Conservation (phyloP, 2,797 vertebrate species). For the Pseudochirops corinnae region DNA sequence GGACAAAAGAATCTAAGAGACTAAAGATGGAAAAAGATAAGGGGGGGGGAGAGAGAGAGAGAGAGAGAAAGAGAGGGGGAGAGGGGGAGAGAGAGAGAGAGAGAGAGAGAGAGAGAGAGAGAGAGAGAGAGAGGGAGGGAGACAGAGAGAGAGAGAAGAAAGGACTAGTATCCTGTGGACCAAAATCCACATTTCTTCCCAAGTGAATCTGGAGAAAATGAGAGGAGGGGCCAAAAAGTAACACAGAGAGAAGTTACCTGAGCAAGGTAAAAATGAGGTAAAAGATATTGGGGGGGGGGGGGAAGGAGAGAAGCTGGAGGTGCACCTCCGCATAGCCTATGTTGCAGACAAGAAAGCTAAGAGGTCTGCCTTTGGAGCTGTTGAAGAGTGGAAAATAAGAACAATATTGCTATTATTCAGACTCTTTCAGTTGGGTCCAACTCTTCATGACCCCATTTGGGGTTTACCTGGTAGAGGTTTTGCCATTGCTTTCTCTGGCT, state of each 20-base stretch:
- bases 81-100: no score
- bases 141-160: not conserved
- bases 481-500: not conserved
- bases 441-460: not conserved
- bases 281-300: not conserved
- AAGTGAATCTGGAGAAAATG: not conserved
- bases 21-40: not conserved
- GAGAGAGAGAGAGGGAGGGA: no score
- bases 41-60: no score
- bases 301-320: not conserved
- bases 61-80: no score
- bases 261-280: not conserved
- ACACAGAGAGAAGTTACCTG: not conserved
- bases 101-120: no score
- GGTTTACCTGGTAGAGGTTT: not conserved
- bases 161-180: not conserved
- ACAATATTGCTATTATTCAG: not conserved
- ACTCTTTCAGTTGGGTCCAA: not conserved
- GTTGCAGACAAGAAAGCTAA: not conserved
- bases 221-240: not conserved
- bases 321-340: not conserved
- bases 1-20: not conserved
- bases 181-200: not conserved
- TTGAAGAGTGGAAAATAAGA: not conserved
- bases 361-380: not conserved